Evolutionary conservation across 2,113 vertebrate genomes (phyloP).

Genomic region (Noctilio leporinus): DNA sequence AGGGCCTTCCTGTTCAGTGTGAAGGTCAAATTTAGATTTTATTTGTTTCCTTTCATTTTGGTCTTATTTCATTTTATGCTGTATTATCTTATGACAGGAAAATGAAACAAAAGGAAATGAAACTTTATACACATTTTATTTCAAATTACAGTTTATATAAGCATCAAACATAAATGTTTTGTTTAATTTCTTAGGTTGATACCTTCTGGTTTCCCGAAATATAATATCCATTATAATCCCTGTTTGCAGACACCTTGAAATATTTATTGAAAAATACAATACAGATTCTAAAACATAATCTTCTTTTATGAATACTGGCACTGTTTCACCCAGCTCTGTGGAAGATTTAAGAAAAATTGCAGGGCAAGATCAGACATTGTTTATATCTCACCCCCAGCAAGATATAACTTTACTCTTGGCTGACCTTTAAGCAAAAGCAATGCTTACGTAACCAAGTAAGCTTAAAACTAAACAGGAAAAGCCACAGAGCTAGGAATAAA

Average conservation of each 20-base stretch:
- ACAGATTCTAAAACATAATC: slow-evolving; percentile 74
- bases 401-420: slow-evolving; percentile 75
- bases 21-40: slow-evolving; percentile 56
- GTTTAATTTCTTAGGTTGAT: slow-evolving; percentile 64
- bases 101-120: slow-evolving; percentile 54
- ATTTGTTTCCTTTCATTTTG: slow-evolving; percentile 46
- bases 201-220: slow-evolving; percentile 71
- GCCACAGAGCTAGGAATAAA: slow-evolving; percentile 61
- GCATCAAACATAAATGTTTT: slow-evolving; percentile 59
- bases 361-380: slow-evolving; percentile 73
- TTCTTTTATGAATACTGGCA: slow-evolving; percentile 71
- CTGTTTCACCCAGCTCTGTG: slow-evolving; percentile 62
- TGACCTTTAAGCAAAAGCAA: slow-evolving; percentile 73
- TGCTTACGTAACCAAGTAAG: slow-evolving; percentile 72
- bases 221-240: slow-evolving; percentile 72
- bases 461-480: slow-evolving; percentile 74
- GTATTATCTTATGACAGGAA: slow-evolving; percentile 68
- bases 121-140: slow-evolving; percentile 62
- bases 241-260: slow-evolving; percentile 77
- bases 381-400: slow-evolving; percentile 74
- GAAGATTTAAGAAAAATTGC: slow-evolving; percentile 71
- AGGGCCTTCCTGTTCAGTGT: slow-evolving; percentile 62
- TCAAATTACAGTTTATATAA: slow-evolving; percentile 67
- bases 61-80: slow-evolving; percentile 60
- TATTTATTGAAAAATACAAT: slow-evolving; percentile 78